Evolutionary conservation across 2,113 vertebrate genomes (phyloP), one percentile per base, ranked within the genome.

Genomic region (Rhinopomastus cyanomelas): DNA sequence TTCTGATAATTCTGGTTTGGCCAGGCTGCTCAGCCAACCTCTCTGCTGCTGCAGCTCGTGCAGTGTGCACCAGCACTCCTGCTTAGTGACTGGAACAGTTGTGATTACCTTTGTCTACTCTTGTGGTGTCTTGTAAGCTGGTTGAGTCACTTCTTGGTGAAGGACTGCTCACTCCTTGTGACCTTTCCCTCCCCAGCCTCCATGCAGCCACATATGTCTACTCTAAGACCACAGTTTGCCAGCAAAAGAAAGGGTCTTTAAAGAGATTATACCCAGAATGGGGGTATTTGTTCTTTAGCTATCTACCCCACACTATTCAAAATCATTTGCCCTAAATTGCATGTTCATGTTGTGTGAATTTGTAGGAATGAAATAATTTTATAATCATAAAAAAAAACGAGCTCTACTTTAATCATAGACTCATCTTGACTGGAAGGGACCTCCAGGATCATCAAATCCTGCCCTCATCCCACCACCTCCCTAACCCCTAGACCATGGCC

Each of bases 331-430:
- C n/a, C 27, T 60, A 16, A 71, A 22, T 3, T 39, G 8, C 0
- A 0, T 12, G 11, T n/a, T 80, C 22, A 42, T 62, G 62, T 78
- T 25, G 64, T 0, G 0, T 42, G 1, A 89, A 86, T 57, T 74
- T 16, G 11, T 16, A 60, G 11, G 46, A 90, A 51, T 2, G 42
- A 79, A 75, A 6, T 26, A 16, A 62, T 6, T 12, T 19, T 88
- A 7, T n/a, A 84, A 67, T 22, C 5, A 2, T 30, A 42, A 36
- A 8, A 66, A n/a, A n/a, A n/a, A n/a, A n/a, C n/a, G n/a, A 34
- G 16, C 55, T 52, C 12, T 71, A 37, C 32, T 83, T 78, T 60
- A n/a, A n/a, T n/a, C n/a, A n/a, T n/a, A n/a, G n/a, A n/a, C n/a
- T n/a, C n/a, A n/a, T n/a, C n/a, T n/a, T n/a, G n/a, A n/a, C n/a